A percentile compares a stretch with the other conserved stretches of the same genome.
Conservation (phyloP, 2,888 invertebrate genomes). For the Caenorhabditis sp. region DNA sequence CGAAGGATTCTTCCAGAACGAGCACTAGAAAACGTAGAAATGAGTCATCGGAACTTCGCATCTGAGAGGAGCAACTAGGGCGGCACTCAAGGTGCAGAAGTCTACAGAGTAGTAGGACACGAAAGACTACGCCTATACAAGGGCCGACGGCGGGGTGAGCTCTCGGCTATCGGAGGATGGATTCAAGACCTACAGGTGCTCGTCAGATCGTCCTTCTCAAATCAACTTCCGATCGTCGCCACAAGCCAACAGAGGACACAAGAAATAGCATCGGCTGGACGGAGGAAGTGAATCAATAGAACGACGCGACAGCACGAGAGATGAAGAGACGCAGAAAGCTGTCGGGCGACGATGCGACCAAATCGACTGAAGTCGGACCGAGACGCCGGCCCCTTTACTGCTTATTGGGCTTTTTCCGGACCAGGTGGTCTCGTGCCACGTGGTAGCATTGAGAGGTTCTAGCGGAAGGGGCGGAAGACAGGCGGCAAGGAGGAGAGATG, state of each 20-base stretch:
- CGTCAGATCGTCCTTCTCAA: conserved; percentile 2
- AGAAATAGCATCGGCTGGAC: conserved; percentile 6
- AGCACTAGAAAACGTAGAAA: no score
- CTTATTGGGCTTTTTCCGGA: not conserved
- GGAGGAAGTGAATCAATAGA: conserved; percentile 36
- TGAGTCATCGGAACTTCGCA: no score
- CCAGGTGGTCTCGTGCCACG: not conserved
- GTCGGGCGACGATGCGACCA: conserved; percentile 11
- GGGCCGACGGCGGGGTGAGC: no score
- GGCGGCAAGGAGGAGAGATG: not conserved
- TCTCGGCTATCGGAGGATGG: no score
- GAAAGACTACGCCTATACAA: no score
- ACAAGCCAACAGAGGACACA: conserved; percentile 8
- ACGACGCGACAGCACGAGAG: conserved; percentile 27
- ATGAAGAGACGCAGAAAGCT: conserved; percentile 45
- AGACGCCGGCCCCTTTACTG: not conserved
- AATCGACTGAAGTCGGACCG: conserved; percentile 9
- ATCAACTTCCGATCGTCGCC: not conserved
- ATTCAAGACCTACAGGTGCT: conserved; percentile 13
- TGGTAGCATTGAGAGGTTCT: not conserved
- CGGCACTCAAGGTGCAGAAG: no score
- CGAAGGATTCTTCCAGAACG: no score
- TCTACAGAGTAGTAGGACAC: no score
- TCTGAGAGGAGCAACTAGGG: no score
- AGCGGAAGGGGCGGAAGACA: not conserved